Percentiles rank a stretch among this genome's conserved stretches.
Conservation (phyloP, 2,888 invertebrate species). For the Chrysolina americana region DNA sequence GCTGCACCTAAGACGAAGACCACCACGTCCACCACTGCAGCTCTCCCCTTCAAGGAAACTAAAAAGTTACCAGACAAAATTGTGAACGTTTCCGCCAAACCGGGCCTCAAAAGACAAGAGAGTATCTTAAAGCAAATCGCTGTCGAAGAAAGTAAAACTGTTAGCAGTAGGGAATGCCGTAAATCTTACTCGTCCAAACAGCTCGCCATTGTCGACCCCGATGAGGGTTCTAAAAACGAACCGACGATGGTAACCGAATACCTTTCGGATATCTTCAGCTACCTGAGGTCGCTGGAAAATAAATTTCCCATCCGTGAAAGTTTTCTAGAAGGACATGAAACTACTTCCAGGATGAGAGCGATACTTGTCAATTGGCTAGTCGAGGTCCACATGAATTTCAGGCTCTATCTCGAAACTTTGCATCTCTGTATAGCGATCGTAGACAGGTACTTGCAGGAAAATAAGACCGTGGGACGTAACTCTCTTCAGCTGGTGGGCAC, state of each 20-base stretch:
- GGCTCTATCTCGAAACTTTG: slow-evolving; percentile 88
- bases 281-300: slow-evolving; percentile 83
- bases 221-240: slow-evolving; percentile 76
- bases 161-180: slow-evolving; percentile 32
- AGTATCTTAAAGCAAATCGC: slow-evolving; percentile 36
- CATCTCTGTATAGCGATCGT: slow-evolving; percentile 90
- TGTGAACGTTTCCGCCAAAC: slow-evolving; percentile 20
- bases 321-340: slow-evolving; percentile 79
- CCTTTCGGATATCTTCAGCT: slow-evolving; percentile 90
- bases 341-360: slow-evolving; percentile 89
- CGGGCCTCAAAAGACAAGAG: slow-evolving; percentile 43
- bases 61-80: slow-evolving; percentile 38
- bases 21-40: slow-evolving; percentile 36
- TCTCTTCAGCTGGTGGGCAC: slow-evolving; percentile 87
- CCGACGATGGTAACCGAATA: slow-evolving; percentile 87
- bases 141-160: slow-evolving; percentile 26
- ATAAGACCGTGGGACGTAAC: slow-evolving; percentile 60
- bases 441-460: slow-evolving; percentile 90
- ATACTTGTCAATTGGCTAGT: slow-evolving; percentile 95
- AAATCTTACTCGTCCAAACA: slow-evolving; percentile 38
- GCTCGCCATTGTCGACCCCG: slow-evolving; percentile 54
- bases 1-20: slow-evolving; percentile 38
- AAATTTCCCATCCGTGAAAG: slow-evolving; percentile 77
- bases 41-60: slow-evolving; percentile 33
- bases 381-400: slow-evolving; percentile 91